Percentiles rank a stretch among this genome's conserved stretches.
phyloP scores from a whole-genome alignment of 2,113 vertebrate genomes.

The Columba livia region DNA sequence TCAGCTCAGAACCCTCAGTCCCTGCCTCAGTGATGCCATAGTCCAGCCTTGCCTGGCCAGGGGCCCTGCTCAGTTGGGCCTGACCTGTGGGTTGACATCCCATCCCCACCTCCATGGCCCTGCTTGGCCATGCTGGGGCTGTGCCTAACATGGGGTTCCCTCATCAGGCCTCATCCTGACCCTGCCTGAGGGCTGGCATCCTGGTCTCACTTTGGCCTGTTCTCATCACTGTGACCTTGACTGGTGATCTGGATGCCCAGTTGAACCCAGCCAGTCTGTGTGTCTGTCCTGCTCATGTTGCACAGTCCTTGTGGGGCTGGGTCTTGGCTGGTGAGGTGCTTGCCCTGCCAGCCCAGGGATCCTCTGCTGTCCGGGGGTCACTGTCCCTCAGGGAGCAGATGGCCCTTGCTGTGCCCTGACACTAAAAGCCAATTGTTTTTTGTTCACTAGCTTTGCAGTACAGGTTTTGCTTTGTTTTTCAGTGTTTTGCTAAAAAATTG shows the following conservation, averaged over 20 bases:
- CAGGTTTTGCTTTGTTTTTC: too few relatives aligned
- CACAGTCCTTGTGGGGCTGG: not conserved
- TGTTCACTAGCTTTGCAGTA: not conserved
- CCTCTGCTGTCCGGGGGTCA: too few relatives aligned
- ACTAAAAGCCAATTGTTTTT: not conserved
- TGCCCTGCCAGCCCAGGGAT: not conserved
- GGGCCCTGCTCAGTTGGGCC: not conserved
- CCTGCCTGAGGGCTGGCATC: not conserved
- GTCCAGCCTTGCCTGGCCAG: not conserved
- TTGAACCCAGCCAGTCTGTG: not conserved
- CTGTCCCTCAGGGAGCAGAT: not conserved
- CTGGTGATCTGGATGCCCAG: too few relatives aligned
- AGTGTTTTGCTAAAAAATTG: not conserved
- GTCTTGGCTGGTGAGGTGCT: not conserved
- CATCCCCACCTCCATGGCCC: too few relatives aligned
- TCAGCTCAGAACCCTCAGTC: not conserved
- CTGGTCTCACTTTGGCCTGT: not conserved
- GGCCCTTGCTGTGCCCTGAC: not conserved
- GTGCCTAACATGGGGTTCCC: not conserved
- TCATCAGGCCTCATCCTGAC: not conserved
- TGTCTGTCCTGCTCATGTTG: not conserved
- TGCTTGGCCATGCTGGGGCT: not conserved
- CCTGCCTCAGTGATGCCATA: rapidly evolving
- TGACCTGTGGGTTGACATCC: rapidly evolving
- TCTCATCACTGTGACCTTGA: not conserved